These are phyloP conservation scores for Phymanthus crucifer DNA, from an alignment of 92 coral and sea anemone species.

Conservation along the genomic window DNA sequence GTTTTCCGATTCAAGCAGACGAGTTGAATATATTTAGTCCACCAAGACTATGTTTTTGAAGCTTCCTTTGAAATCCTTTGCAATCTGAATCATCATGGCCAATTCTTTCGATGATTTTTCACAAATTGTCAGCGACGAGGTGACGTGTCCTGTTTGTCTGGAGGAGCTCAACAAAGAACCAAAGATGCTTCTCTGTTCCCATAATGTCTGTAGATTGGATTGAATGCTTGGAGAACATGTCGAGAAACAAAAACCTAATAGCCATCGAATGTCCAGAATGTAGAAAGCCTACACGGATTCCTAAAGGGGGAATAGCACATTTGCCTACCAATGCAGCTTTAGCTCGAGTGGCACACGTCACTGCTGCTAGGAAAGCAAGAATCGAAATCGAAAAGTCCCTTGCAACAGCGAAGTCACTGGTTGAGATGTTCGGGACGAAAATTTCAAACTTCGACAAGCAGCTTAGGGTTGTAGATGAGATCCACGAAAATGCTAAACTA, in stretches of 20 bases:
- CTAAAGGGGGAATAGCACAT: constrained; percentile 56
- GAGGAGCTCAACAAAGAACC: too few relatives aligned
- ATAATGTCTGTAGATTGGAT: too few relatives aligned
- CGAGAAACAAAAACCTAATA: constrained; percentile 20
- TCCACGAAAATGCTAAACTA: constrained; percentile 51
- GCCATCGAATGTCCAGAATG: constrained; percentile 75
- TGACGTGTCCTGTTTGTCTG: too few relatives aligned
- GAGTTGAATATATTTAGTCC: too few relatives aligned
- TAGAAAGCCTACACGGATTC: constrained; percentile 53
- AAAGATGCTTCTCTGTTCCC: too few relatives aligned
- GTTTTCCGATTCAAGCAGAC: too few relatives aligned
- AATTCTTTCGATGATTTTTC: too few relatives aligned
- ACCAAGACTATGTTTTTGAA: too few relatives aligned
- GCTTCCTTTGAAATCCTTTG: too few relatives aligned
- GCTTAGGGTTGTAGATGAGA: constrained; percentile 38
- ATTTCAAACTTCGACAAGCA: constrained; percentile 45
- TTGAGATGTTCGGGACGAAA: constrained; percentile 55
- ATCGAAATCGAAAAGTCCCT: constrained; percentile 70
- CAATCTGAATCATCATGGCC: too few relatives aligned
- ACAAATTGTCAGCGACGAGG: too few relatives aligned
- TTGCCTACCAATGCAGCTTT: constrained; percentile 70
- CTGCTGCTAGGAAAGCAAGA: constrained; percentile 71
- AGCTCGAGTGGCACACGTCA: constrained; percentile 63
- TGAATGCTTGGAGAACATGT: too few relatives aligned
- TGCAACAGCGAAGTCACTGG: constrained; percentile 68